These are phyloP conservation scores for Caenorhabditis briggsae DNA, from an alignment of 1,140 invertebrate genomes.

Conservation along the genomic window DNA sequence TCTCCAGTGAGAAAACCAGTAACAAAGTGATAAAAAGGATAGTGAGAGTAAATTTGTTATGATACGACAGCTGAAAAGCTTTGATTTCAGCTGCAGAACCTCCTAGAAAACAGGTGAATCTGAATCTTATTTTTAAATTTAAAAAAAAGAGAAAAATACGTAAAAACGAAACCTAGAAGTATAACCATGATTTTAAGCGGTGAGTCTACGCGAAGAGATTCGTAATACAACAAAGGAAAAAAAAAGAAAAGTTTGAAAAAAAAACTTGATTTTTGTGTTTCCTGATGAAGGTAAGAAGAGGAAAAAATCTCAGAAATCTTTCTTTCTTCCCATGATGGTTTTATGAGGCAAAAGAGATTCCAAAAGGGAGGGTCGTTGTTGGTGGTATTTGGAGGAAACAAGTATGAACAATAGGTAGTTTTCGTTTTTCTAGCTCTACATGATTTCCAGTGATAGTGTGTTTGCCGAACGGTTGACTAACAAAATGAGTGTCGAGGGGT, in stretches of 20 bases:
- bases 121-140: neutral
- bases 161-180: neutral
- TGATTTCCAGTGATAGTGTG: neutral
- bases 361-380: neutral
- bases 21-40: neutral
- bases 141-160: neutral
- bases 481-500: neutral
- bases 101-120: constrained; percentile 31
- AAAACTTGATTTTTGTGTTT: too few relatives aligned
- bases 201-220: too few relatives aligned
- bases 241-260: too few relatives aligned
- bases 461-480: constrained; percentile 26
- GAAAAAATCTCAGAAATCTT: constrained; percentile 19
- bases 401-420: neutral
- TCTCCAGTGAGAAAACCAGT: constrained; percentile 17
- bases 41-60: neutral
- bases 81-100: constrained; percentile 7
- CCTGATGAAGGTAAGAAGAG: too few relatives aligned
- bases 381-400: neutral
- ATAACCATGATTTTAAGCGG: too few relatives aligned
- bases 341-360: constrained; percentile 28
- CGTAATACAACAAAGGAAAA: too few relatives aligned
- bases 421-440: neutral
- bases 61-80: neutral
- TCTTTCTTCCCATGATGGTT: constrained; percentile 16